Base-by-base conservation (phyloP, 2,888 invertebrate genomes). In the Agrenia bidenticulata region DNA sequence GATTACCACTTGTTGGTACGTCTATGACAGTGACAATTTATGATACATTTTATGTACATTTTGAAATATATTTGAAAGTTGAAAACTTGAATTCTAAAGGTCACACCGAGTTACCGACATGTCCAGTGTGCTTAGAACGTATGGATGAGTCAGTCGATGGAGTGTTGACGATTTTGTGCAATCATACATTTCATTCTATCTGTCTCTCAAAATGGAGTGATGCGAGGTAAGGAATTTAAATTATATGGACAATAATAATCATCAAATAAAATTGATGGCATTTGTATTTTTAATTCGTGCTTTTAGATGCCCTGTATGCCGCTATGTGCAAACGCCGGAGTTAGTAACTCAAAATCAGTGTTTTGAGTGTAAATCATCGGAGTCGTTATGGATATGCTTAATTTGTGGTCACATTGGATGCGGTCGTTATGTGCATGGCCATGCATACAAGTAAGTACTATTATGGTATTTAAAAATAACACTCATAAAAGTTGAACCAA, bases 111-210 rank as follows among this genome's bases (percentile, higher is more conserved):
- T 83, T 99, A 67, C 99, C 99, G 15, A 94, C 92, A 2, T 99
- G 99, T 80, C 94, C 98, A 1, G 96, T 97, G 13, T 97, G 96
- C 79, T 81, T 96, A 61, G 98, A 99, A 81, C 87, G 96, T 66
- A 93, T 94, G 97, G 99, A 99, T 81, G 99, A 99, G 82, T 94
- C 95, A 76, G 94, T 97, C 13, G 95, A 97, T 79, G 96, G 97
- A 13, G 92, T 99, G 69, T 83, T 99, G 74, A 97, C 96, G 27
- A 96, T 99, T 78, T 85, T 98, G 68, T 99, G 99, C 80, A 98
- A 98, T 82, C 99, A 99, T 82, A 90, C 94, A 1, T 99, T 99
- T 82, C 99, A 99, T 82, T 89, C 94, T 11, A 89, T 88, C 78
- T 99, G 99, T 81, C 83, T 99, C 57, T 88, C 92, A 75, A 91